Evolutionary conservation across 2,888 invertebrate genomes (phyloP).

Genomic region (Pherbina coryleti): DNA sequence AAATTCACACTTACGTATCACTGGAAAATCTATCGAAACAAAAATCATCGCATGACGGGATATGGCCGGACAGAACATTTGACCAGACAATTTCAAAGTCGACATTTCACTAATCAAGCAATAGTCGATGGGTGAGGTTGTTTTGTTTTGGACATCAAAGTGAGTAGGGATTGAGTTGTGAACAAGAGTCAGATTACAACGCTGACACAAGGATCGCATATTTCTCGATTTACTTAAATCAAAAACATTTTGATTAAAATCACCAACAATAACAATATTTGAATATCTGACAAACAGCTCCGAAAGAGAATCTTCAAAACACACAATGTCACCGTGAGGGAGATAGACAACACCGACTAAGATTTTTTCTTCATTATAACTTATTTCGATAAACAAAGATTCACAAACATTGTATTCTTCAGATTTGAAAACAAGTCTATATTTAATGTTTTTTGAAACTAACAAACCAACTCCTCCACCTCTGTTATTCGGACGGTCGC

Average conservation of each 20-base stretch:
- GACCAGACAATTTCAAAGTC: background rate
- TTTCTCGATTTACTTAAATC: background rate
- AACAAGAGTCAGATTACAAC: background rate
- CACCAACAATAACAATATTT: conserved; percentile 10
- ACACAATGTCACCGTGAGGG: background rate
- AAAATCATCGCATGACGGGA: background rate
- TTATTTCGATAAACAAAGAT: conserved; percentile 1
- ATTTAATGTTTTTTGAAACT: background rate
- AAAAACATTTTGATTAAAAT: conserved; percentile 22
- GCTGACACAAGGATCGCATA: too few species aligned
- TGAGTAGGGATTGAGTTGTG: too few species aligned
- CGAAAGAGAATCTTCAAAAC: background rate
- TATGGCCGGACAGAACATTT: background rate
- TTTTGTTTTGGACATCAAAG: too few species aligned
- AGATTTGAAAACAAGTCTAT: background rate
- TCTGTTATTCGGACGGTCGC: conserved; percentile 5
- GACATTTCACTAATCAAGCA: background rate
- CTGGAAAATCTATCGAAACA: background rate
- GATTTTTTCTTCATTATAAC: background rate
- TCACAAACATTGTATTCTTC: background rate
- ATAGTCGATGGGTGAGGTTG: background rate
- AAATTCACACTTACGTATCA: background rate
- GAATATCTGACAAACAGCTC: too few species aligned
- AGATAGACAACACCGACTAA: background rate
- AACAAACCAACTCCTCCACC: conserved; percentile 30